A percentile compares a stretch with the other conserved stretches of the same genome.
phyloP scores from a whole-genome alignment of 2,113 vertebrate genomes.

The Puffinus mauretanicus region DNA sequence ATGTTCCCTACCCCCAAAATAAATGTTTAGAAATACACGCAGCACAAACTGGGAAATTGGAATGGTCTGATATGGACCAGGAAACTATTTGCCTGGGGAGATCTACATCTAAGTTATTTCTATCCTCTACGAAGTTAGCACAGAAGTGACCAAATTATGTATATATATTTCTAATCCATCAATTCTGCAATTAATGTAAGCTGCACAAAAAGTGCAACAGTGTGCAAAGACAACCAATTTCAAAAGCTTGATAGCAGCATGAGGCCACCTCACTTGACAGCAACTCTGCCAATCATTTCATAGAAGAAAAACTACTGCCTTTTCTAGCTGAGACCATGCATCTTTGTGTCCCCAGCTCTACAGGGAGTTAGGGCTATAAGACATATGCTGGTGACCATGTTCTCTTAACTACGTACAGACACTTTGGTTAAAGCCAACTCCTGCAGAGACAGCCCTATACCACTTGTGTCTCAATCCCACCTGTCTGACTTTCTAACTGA shows the following conservation, averaged over 20 bases:
- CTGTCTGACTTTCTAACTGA: neutral
- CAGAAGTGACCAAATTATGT: neutral
- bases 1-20: neutral
- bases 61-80: neutral
- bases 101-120: neutral
- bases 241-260: neutral
- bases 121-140: neutral
- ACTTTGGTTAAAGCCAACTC: neutral
- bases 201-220: neutral
- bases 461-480: neutral
- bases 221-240: neutral
- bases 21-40: neutral
- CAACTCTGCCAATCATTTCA: neutral
- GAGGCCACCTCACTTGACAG: neutral
- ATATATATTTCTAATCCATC: neutral
- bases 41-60: neutral
- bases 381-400: fast-evolving
- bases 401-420: neutral
- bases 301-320: neutral
- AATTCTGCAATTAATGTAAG: neutral
- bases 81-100: neutral
- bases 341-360: neutral
- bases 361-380: neutral
- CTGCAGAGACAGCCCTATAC: neutral
- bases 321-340: neutral